Evolutionary conservation across 2,113 vertebrate genomes (phyloP), one percentile per base, ranked within the genome.

Genomic region (Pao palembangensis): DNA sequence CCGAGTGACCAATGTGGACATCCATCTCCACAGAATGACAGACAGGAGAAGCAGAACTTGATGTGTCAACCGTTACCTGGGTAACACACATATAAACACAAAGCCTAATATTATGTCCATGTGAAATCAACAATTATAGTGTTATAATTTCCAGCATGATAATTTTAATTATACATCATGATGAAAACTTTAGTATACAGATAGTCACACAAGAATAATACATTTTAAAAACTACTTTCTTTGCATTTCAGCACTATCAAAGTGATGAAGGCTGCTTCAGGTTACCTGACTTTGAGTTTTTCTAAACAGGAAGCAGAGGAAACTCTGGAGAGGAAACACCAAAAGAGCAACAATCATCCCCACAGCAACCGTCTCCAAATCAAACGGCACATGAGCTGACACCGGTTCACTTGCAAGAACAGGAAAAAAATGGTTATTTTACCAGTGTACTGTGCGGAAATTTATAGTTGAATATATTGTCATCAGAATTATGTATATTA

Each of bases 21-120:
- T 93, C 91, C 88, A 92, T 91, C 69, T 92, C 91, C 69, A 91
- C 89, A 8, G 84, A 88, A 55, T 89, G 87, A 68, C 83, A 85
- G 19, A 86, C 52, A 1, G 86, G 77, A 15, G 87, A 83, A 0
- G 89, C 71, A 34, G 87, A 82, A 21, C 67, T 62, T 0, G 84
- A 87, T 47, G 84, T 56, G 20, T 92, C 91, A 73, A 87, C 41
- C 0, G 79, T 64, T 23, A 90, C 85, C 92, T 93, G 81, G 8
- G 66, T 77, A 41, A 21, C 19, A 67, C 57, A 71, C n/a, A 60
- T 38, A 61, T 4, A 60, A 50, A 60, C 48, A 66, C 51, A 17
- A 16, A 47, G 16, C 15, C 44, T n/a, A 47, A 16, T 3, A 8
- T n/a, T 17, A 47, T 17, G 4, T 47, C 44, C 34, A 38, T 38